phyloP scores from a whole-genome alignment of 2,888 invertebrate genomes.

The Campopleginae sp. region DNA sequence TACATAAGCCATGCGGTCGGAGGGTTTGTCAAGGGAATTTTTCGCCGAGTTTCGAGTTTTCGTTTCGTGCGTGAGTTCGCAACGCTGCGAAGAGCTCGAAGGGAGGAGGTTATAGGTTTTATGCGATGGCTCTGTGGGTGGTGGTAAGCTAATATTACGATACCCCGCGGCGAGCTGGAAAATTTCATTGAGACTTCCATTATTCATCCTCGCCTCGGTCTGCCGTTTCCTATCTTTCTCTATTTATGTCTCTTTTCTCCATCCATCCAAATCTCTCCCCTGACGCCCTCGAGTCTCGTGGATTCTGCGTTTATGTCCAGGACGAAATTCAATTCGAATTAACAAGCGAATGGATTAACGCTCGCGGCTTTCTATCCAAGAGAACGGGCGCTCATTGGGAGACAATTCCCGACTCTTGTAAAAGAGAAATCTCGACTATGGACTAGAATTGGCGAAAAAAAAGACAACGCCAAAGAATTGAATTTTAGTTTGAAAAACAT shows the following conservation, averaged over 20 bases:
- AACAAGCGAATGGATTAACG: constrained; percentile 79
- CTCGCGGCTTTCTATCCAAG: constrained; percentile 55
- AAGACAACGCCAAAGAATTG: constrained; percentile 22
- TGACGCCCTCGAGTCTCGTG: constrained; percentile 51
- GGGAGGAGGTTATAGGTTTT: constrained; percentile 71
- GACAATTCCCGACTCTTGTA: constrained; percentile 38
- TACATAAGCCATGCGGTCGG: constrained; percentile 56
- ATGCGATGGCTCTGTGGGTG: constrained; percentile 69
- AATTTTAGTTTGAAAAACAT: constrained; percentile 2
- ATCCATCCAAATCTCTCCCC: constrained; percentile 12
- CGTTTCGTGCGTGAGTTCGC: constrained; percentile 46
- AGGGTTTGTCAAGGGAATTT: constrained; percentile 45
- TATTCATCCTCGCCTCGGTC: constrained; percentile 78
- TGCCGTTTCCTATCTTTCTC: constrained; percentile 36
- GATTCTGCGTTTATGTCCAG: constrained; percentile 62
- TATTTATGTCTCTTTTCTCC: constrained; percentile 30
- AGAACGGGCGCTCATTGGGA: constrained; percentile 22
- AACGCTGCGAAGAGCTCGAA: constrained; percentile 44
- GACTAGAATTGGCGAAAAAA: background rate
- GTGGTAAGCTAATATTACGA: constrained; percentile 83
- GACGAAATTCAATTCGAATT: constrained; percentile 78
- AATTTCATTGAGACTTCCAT: constrained; percentile 84
- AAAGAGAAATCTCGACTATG: background rate
- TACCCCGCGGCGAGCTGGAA: constrained; percentile 83
- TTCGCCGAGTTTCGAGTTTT: constrained; percentile 50